Base-by-base conservation (phyloP, 1,140 invertebrate species). In the Cylas formicarius region DNA sequence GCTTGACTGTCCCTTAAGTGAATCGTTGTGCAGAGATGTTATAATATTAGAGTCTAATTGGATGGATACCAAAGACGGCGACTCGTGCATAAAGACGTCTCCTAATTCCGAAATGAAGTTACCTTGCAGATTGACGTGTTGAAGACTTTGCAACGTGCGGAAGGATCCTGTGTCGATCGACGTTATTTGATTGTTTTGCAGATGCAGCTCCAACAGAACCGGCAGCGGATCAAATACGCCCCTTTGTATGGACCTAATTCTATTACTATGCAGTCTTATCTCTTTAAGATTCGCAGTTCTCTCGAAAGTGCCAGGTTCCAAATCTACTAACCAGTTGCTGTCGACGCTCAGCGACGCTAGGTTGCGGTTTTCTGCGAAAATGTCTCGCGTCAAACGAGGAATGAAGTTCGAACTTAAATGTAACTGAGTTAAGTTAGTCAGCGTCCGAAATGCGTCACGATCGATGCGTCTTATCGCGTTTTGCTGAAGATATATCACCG, bases 341-440 rank as follows among this genome's bases (percentile, higher is more conserved):
- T 95, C 90, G 53, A 97, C 67, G 50, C 87, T 94, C 23, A 97
- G 68, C 3, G 86, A 86, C 4, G 82, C 80, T 9, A 93, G 71
- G 55, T 81, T 82, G 28, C 71, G 70, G 59, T 84, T 88, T 48
- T 76, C 72, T 39, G 78, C 70, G 57, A 93, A 84, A 53, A 90
- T 71, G 46, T 80, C 77, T 14, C 71, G 69, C 4, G 86, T 84
- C 43, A 93, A 72, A 26, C 74, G 74, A 22, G 78, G 77, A 49
- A 93, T 80, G 62, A 86, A 90, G 65, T 94, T 94, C 48, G 83
- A 83, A 60, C 86, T 84, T 47, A 94, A 71, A 61, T 91, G 84
- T 4, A 93, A 67, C 69, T 92, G 85, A 24, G 80, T 78, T 34
- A 94, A 69, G 60, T 86, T 83, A 38, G 72, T 66, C 40, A 91